Evolutionary conservation across 2,888 invertebrate genomes (phyloP).

Genomic region (Sesia bembeciformis): DNA sequence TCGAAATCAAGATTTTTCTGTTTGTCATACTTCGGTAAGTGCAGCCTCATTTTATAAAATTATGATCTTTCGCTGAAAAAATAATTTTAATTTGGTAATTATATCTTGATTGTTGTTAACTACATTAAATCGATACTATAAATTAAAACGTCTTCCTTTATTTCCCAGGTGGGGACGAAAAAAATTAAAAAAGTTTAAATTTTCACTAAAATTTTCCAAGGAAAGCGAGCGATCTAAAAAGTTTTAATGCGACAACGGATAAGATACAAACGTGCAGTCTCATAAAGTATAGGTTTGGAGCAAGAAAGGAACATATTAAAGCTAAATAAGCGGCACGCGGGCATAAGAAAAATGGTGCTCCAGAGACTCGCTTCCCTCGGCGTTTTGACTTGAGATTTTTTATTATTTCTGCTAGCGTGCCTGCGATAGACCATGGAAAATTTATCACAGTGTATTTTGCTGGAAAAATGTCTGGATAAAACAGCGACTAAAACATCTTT

Average conservation of each 20-base stretch:
- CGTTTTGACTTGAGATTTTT: slow-evolving; percentile 8
- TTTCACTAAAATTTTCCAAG: background rate
- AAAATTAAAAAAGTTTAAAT: background rate
- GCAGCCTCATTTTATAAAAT: too few relatives aligned
- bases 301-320: slow-evolving; percentile 17
- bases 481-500: background rate
- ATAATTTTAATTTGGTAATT: too few relatives aligned
- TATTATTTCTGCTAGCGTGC: slow-evolving; percentile 1
- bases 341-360: slow-evolving; percentile 24
- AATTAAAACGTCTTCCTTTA: background rate
- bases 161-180: background rate
- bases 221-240: background rate
- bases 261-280: background rate
- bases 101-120: background rate
- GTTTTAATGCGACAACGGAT: background rate
- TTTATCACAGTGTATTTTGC: slow-evolving; percentile 16
- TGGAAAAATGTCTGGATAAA: background rate
- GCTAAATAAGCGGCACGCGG: slow-evolving; percentile 23
- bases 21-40: too few relatives aligned
- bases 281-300: slow-evolving; percentile 20
- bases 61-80: too few relatives aligned
- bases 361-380: slow-evolving; percentile 5
- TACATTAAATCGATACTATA: background rate
- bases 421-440: slow-evolving; percentile 14
- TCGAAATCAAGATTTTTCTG: slow-evolving; percentile 15